A percentile compares a stretch with the other conserved stretches of the same genome.
phyloP scores from a whole-genome alignment of 1,140 invertebrate species.

The Aphelinus certus region DNA sequence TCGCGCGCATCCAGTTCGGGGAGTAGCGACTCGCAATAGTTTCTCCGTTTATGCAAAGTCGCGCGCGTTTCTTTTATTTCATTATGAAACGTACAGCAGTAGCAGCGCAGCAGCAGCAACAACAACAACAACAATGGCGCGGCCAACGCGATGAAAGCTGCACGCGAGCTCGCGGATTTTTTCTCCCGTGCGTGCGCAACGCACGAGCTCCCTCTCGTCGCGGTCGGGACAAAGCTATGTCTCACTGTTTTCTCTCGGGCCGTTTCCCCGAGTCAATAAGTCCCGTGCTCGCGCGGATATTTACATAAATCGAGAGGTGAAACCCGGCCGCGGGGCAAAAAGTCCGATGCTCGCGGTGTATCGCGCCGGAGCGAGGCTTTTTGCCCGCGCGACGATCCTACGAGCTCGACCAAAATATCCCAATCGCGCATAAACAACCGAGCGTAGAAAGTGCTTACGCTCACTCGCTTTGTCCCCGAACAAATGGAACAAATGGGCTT shows the following conservation, averaged over 20 bases:
- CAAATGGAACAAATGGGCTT: background rate
- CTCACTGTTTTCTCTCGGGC: background rate
- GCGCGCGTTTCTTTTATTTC: slow-evolving; percentile 4
- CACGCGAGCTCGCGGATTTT: background rate
- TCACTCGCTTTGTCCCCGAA: background rate
- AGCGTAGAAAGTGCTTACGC: background rate
- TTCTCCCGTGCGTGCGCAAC: background rate
- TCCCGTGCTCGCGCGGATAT: background rate
- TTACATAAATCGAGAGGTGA: background rate
- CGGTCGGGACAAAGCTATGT: background rate
- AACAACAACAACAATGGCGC: background rate
- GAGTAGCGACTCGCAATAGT: background rate
- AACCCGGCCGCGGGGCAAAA: background rate
- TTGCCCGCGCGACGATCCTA: background rate
- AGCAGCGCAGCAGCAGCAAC: too few relatives aligned
- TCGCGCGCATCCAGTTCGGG: background rate
- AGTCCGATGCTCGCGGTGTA: too few relatives aligned
- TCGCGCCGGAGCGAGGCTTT: background rate
- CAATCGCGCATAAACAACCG: slow-evolving; percentile 1
- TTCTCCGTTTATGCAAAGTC: slow-evolving; percentile 9
- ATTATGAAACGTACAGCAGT: background rate
- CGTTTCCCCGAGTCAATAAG: background rate
- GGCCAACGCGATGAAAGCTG: background rate
- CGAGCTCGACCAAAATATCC: background rate
- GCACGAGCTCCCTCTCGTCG: too few relatives aligned